Base-by-base conservation (phyloP, 2,888 invertebrate species). In the Pachycephus smyrnensis region DNA sequence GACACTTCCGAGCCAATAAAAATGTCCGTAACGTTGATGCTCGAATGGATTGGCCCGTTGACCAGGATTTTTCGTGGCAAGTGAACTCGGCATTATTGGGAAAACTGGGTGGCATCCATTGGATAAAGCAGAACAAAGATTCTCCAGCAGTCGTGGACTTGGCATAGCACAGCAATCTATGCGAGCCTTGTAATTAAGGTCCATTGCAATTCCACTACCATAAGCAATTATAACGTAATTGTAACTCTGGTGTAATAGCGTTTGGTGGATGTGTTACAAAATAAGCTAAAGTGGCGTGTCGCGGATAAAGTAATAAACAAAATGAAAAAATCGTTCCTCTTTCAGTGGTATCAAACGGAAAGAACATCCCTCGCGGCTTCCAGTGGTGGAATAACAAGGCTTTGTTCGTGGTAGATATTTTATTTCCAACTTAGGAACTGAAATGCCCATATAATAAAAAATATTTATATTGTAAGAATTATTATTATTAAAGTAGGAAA, bases 381-480 rank as follows among this genome's bases (percentile, higher is more conserved):
- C 55, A 23, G 55, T 55, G 55, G 23, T 55, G 55, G 55, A 55
- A 76, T 69, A 76, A 76, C 55, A 69, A 55, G 69, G 76, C 68
- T 40, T 73, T 9, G 73, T 86, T 85, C 84, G 79, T 85, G 83
- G 86, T 86, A 88, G 85, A 87, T 89, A 87, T 88, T 88, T 88
- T 88, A 88, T 89, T 89, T 88, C 85, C 88, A 88, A 87, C 86
- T 87, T 87, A 88, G 89, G 89, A 89, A 89, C 88, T 89, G 86
- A 88, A 88, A 88, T 88, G 87, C 88, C 88, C 88, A 87, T 87
- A 88, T 88, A 88, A 88, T 88, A 87, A 87, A 88, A 88, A 88
- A 88, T 88, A 87, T 87, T 85, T 83, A 80, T 85, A 81, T 87
- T 79, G 81, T 85, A 86, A 87, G 86, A 82, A 85, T 86, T 75